Conservation (phyloP, 2,113 vertebrate genomes). For the human region GRCh38 chr15:89090501-89091000, state of each 20-base stretch:
- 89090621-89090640: background rate
- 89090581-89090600: background rate
- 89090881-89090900: slow-evolving; percentile 61
- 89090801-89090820: slow-evolving; percentile 69
- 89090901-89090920: slow-evolving; percentile 64
- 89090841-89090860: slow-evolving; percentile 74
- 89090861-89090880: slow-evolving; percentile 74
- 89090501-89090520: slow-evolving; percentile 18
- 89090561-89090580: background rate
- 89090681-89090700: background rate
- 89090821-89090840: slow-evolving; percentile 78
- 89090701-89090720: background rate
- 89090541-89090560: background rate
- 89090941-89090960: background rate
- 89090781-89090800: slow-evolving; percentile 41
- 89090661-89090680: background rate
- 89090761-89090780: background rate
- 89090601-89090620: background rate
- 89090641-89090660: background rate
- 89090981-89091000: background rate
- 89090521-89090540: background rate
- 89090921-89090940: slow-evolving; percentile 28
- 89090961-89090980: background rate
- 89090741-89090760: background rate
- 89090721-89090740: background rate